Evolutionary conservation across 1,140 invertebrate species (phyloP), one percentile per base, ranked within the genome.

Genomic region (Teleopsis dalmanni): DNA sequence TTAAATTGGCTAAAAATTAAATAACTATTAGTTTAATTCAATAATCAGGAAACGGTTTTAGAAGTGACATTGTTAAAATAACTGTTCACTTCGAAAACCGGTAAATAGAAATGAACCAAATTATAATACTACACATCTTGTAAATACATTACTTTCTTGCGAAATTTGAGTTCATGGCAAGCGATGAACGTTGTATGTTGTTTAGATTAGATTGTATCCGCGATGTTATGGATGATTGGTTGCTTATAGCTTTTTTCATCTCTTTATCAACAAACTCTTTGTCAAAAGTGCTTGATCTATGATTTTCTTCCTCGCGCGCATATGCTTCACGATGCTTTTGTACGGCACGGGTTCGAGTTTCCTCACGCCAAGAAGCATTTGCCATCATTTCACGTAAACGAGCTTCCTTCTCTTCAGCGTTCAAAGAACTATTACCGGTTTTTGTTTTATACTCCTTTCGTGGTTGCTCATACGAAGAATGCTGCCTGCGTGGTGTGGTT

Each of bases 141-240:
- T n/a, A n/a, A n/a, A n/a, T n/a, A 26, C 4, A 13, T 36, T 64
- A 77, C 54, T 76, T 73, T 52, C 75, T 78, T 0, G 81, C 82
- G 77, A 88, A 88, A 73, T 87, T 81, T 13, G 75, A 74, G 59
- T 83, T 76, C 85, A 88, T 87, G 18, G 81, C 73, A 26, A 65
- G 58, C 11, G 74, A 73, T 2, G 78, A 80, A 49, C 84, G 73
- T 65, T 91, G 88, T 45, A 90, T 86, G 58, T 86, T 88, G 64
- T 89, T 87, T 16, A 85, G 77, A 62, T 90, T 91, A 18, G 86
- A 77, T 58, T 83, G 87, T 34, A 91, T 84, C 60, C 88, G 75
- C 51, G 82, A 80, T 60, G 85, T 85, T 2, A 91, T 78, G 14
- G 80, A 82, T 21, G 76, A 74, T 26, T 76, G 73, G 53, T 78